phyloP scores from a whole-genome alignment of 2,113 vertebrate genomes.

The Albula glossodonta region DNA sequence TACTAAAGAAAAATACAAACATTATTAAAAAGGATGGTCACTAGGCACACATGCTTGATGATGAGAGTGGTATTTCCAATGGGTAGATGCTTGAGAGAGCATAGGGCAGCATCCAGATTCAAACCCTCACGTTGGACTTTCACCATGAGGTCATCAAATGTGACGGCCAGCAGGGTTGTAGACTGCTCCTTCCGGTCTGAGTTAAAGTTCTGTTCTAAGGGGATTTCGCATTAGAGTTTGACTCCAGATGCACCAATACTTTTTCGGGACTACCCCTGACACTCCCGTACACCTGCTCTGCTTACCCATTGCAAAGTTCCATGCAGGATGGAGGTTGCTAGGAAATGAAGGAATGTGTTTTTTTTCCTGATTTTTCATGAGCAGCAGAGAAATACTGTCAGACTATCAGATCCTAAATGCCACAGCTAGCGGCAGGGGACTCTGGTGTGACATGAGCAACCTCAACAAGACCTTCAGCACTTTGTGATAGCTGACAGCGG shows the following conservation, averaged over 20 bases:
- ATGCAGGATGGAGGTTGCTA: conserved; percentile 2
- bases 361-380: too few relatives aligned
- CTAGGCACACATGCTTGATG: background rate
- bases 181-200: background rate
- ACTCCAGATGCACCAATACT: too few relatives aligned
- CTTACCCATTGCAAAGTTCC: conserved; percentile 39
- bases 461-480: too few relatives aligned
- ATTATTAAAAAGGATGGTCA: background rate
- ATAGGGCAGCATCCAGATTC: background rate
- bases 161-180: background rate
- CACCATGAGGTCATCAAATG: too few relatives aligned
- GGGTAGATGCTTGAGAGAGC: conserved; percentile 11
- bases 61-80: conserved; percentile 22
- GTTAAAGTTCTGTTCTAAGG: too few relatives aligned
- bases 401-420: too few relatives aligned
- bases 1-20: background rate
- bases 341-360: background rate
- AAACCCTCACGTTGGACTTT: background rate
- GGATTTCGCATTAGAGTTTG: too few relatives aligned
- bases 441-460: too few relatives aligned
- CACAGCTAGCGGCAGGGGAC: too few relatives aligned
- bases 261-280: background rate
- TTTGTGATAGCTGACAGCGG: too few relatives aligned
- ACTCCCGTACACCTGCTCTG: background rate
- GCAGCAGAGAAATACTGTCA: too few relatives aligned